Evolutionary conservation across 53 echinoderm and acorn worm species (phyloP), one percentile per base, ranked within the genome.

Genomic region (Luidia sarsii): DNA sequence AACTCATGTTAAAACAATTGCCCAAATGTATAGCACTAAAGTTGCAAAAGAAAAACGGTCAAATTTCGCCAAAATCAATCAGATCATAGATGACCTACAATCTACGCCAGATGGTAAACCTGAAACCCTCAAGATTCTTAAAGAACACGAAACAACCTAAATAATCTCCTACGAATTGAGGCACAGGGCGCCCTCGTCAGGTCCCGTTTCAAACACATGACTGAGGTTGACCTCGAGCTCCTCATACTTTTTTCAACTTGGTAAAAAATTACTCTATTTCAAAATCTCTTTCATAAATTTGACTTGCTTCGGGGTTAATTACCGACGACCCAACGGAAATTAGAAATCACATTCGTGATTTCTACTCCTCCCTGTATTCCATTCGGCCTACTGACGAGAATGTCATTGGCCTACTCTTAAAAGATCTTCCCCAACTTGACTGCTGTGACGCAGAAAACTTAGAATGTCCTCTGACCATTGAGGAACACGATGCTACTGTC

Each of bases 401-500:
- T 48, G 69, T 23, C 48, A 5, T 69, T 22, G 46, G 46, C 27
- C 45, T 25, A 5, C 46, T 69, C 11, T 1, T 41, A 46, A 21
- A 15, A 27, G 46, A 69, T 39, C 22, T 69, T 28, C 41, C 41
- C 15, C 19, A 24, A 21, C 24, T 69, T 3, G 22, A 43, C 14
- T 28, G 9, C 25, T 10, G 35, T 8, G 65, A 65, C 21, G 2
- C 35, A 2, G 48, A 69, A 48, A 25, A 41, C 28, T 29, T 69
- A 19, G 69, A 69, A 6, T 13, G 2, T 21, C 69, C 45, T 24
- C 48, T 69, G 46, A 41, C 39, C 54, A 33, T 46, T 61, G 49
- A 60, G 61, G 33, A 83, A 83, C 50, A 33, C 68, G 39, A 68
- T 57, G 18, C 46, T 82, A 43, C 64, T 82, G 41, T 32, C 82